A percentile compares a stretch with the other conserved stretches of the same genome.
Conservation (phyloP, 2,113 vertebrate species). For the Empidonax alnorum region DNA sequence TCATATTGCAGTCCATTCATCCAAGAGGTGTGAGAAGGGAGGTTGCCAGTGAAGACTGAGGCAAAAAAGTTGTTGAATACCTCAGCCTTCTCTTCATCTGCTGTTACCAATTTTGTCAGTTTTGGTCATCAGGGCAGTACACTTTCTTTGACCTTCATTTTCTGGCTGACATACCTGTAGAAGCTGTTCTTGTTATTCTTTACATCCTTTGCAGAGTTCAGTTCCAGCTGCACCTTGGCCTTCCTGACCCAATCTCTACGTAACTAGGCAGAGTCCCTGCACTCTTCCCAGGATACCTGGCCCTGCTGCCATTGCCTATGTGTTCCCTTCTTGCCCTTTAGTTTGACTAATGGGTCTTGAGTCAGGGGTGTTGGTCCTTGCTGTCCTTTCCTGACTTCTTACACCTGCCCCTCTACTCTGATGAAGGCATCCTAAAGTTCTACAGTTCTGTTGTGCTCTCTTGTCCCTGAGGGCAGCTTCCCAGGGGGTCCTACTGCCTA, state of each 20-base stretch:
- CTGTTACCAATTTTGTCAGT: not conserved
- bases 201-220: not conserved
- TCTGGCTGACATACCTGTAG: not conserved
- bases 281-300: not conserved
- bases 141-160: not conserved
- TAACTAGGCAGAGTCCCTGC: not conserved
- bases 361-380: not conserved
- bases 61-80: not conserved
- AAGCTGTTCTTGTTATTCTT: not conserved
- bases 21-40: not conserved
- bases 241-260: not conserved
- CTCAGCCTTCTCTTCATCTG: not conserved
- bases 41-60: not conserved
- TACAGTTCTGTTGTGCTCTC: not conserved
- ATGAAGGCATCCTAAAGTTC: not conserved
- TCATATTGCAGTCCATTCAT: accelerated
- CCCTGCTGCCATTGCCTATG: not conserved
- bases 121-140: not conserved
- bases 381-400: not conserved
- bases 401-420: not conserved
- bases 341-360: not conserved
- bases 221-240: not conserved
- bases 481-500: not conserved
- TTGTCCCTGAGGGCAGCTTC: not conserved
- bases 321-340: not conserved